phyloP scores from a whole-genome alignment of 2,113 vertebrate species.

The Triplophysa dalaica region DNA sequence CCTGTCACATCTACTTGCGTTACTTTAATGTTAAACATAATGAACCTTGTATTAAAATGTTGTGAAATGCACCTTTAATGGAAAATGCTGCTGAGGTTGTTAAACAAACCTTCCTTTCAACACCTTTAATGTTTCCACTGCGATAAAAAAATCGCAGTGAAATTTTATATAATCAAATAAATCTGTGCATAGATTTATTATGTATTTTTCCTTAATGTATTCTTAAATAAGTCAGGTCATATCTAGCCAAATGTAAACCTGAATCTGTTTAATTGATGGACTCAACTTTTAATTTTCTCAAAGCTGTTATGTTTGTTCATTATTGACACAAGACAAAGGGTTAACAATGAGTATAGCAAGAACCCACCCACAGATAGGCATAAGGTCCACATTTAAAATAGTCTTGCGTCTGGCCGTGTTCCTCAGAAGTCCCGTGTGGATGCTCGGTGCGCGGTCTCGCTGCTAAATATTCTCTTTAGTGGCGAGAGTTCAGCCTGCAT shows the following conservation, averaged over 20 bases:
- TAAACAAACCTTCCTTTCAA: constrained; percentile 1
- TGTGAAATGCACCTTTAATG: constrained; percentile 21
- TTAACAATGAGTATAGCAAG: not conserved
- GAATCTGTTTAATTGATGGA: not conserved
- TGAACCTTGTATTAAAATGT: constrained; percentile 26
- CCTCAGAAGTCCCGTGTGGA: constrained; percentile 8
- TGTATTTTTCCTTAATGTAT: not conserved
- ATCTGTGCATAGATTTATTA: not conserved
- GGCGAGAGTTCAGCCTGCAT: not conserved
- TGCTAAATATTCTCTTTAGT: constrained; percentile 33
- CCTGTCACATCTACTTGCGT: not conserved
- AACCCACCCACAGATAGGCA: not conserved
- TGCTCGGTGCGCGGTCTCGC: not conserved
- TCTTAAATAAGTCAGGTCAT: not conserved
- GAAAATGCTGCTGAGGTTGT: constrained; percentile 4
- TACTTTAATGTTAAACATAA: constrained; percentile 22
- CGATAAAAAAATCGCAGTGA: not conserved
- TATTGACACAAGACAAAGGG: constrained; percentile 3
- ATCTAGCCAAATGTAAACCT: not conserved
- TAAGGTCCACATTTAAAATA: constrained; percentile 1
- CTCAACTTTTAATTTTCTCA: constrained; percentile 13
- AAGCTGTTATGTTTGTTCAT: constrained; percentile 2
- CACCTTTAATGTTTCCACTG: not conserved
- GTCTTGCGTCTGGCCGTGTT: not conserved
- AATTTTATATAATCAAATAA: constrained; percentile 16